phyloP scores from a whole-genome alignment of 2,113 vertebrate species.

The Anoplopoma fimbria region DNA sequence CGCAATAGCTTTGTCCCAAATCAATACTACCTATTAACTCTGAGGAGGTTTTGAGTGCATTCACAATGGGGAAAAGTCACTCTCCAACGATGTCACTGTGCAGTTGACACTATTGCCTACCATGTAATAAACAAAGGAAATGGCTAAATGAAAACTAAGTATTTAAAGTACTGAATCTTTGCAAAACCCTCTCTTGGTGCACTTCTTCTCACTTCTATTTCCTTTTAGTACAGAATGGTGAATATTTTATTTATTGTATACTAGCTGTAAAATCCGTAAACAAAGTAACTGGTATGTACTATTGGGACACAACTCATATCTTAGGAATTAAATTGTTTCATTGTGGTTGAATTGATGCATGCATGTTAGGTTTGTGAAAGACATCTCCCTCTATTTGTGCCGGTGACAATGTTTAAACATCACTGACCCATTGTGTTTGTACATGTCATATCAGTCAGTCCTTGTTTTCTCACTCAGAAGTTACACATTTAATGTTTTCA shows the following conservation, averaged over 20 bases:
- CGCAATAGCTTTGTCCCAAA: not conserved
- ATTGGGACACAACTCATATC: not conserved
- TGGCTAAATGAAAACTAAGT: not conserved
- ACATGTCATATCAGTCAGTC: not conserved
- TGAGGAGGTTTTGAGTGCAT: not conserved
- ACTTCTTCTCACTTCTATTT: not conserved
- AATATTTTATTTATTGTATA: not conserved
- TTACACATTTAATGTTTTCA: not conserved
- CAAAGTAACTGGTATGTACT: not conserved
- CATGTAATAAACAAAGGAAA: not conserved
- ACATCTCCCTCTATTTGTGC: not conserved
- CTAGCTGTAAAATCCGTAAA: not conserved
- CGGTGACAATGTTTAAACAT: not conserved
- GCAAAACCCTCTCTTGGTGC: not conserved
- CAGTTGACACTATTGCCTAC: not conserved
- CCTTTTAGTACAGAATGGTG: not conserved
- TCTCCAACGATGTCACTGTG: not conserved
- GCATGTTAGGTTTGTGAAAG: conserved; percentile 17
- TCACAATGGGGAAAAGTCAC: not conserved
- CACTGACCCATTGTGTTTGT: not conserved
- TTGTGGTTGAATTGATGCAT: conserved; percentile 8
- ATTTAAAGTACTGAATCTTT: not conserved
- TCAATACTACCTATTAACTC: not conserved
- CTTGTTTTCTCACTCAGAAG: not conserved
- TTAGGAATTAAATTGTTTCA: not conserved